These are phyloP conservation scores for Lacerta agilis DNA, from an alignment of 2,797 vertebrate species.

Conservation along the genomic window DNA sequence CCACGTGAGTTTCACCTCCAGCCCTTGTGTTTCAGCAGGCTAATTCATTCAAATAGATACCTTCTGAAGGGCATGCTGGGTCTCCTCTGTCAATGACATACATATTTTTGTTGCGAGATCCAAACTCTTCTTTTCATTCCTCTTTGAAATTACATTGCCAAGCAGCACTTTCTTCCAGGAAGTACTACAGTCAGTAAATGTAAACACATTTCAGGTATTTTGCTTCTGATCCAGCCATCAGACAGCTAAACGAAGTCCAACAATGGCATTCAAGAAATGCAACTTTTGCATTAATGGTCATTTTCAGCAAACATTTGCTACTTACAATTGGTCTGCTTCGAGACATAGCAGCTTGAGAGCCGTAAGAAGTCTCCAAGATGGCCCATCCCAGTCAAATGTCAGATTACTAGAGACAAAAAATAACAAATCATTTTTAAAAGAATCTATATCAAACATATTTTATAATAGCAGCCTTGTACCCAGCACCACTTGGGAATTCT, in stretches of 20 bases:
- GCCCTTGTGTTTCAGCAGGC: background rate
- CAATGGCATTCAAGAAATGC: background rate
- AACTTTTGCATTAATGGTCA: background rate
- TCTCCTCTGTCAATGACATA: constrained; percentile 76
- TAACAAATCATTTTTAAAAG: background rate
- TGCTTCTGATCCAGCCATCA: constrained; percentile 10
- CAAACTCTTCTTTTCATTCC: constrained; percentile 79
- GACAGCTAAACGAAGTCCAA: constrained; percentile 7
- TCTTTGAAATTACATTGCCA: constrained; percentile 82
- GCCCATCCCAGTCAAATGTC: constrained; percentile 89
- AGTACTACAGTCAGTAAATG: constrained; percentile 75
- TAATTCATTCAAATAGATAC: constrained; percentile 68
- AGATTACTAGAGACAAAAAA: constrained; percentile 81
- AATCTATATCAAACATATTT: background rate
- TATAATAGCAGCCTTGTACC: background rate
- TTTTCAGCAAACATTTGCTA: constrained; percentile 27
- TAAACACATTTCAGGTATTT: constrained; percentile 26
- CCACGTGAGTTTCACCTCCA: background rate
- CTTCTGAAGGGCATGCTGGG: constrained; percentile 77
- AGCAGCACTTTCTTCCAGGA: constrained; percentile 87
- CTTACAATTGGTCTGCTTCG: constrained; percentile 85
- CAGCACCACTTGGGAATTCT: no score
- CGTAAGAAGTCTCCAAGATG: constrained; percentile 90
- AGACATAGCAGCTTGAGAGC: constrained; percentile 85
- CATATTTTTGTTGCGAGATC: constrained; percentile 79